Evolutionary conservation across 2,888 invertebrate species (phyloP).

Genomic region (Magallana nippona): DNA sequence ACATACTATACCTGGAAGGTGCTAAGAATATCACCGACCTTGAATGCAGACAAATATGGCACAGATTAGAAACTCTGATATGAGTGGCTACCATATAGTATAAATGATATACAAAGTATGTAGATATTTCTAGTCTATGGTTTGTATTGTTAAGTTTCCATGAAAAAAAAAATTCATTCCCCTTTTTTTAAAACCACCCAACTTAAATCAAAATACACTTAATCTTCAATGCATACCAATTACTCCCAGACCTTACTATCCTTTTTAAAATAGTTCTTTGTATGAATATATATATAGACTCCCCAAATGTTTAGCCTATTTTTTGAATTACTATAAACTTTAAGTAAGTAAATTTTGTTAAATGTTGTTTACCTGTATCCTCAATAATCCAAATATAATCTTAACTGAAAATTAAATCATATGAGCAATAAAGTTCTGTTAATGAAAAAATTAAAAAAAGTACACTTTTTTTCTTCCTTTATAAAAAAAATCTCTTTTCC

Average conservation of each 20-base stretch:
- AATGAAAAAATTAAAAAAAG: neutral
- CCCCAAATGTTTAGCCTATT: neutral
- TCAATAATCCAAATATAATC: conserved; percentile 28
- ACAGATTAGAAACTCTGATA: conserved; percentile 31
- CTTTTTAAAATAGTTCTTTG: no score
- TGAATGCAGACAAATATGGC: conserved; percentile 33
- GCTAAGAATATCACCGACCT: conserved; percentile 39
- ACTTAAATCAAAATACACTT: no score
- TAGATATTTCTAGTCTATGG: conserved; percentile 8
- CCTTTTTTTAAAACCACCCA: neutral
- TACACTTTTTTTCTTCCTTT: neutral
- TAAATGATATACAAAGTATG: conserved; percentile 12
- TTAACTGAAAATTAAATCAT: conserved; percentile 39
- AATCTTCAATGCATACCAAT: no score
- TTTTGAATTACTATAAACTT: neutral
- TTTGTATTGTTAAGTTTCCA: neutral
- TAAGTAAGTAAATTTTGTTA: conserved; percentile 12
- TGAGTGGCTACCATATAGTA: neutral
- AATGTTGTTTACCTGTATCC: conserved; percentile 34
- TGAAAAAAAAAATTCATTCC: neutral
- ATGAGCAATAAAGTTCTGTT: conserved; percentile 1
- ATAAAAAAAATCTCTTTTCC: neutral
- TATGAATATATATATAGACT: neutral
- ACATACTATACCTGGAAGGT: conserved; percentile 35
- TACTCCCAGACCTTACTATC: no score